Base-by-base conservation (phyloP, 2,113 vertebrate genomes). In the Syrrhaptes paradoxus region DNA sequence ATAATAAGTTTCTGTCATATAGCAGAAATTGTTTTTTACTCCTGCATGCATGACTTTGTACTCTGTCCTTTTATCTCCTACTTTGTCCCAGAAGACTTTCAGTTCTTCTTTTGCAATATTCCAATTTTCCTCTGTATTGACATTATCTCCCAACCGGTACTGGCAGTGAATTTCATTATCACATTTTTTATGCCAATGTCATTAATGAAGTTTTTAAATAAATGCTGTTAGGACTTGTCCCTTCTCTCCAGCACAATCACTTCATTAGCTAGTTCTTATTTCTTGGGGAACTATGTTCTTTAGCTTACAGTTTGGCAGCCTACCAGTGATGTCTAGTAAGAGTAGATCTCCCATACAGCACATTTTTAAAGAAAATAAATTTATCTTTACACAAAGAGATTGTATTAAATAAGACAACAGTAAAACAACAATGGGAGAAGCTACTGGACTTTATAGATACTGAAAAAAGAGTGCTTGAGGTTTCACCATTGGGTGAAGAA, bases 11-110 rank as follows among this genome's bases (percentile, higher is more conserved):
- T 78, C 78, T 75, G 63, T 31, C 12, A 54, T 41, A 48, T 7
- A 87, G 31, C 31, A 89, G 51, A 66, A 36, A 36, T 65, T 85
- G 14, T 34, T 19, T 80, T 91, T 67, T 5, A 18, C 3, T 90
- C 10, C 29, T 87, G 31, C 51, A 75, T 59, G 34, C 34, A 68
- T 82, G 82, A 87, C 74, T 93, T 93, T 95, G 89, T 92, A 87
- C 74, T 93, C 92, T 95, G 89, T 92, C 91, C 74, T 95, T 92
- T 82, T 79, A 79, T 90, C 90, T 63, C 70, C 41, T 62, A 8
- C 48, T 88, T 79, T 25, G 57, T 75, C 82, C 34, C 79, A 78
- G 63, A 55, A 11, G 85, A 63, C 25, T 75, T 92, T 48, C 34
- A 78, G 38, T 41, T 58, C 65, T 90, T 81, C 65, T 66, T 89